A percentile compares a stretch with the other conserved stretches of the same genome.
Evolutionary conservation across 2,797 vertebrate species (phyloP).

Genomic region (Aselliscus stoliczkanus): DNA sequence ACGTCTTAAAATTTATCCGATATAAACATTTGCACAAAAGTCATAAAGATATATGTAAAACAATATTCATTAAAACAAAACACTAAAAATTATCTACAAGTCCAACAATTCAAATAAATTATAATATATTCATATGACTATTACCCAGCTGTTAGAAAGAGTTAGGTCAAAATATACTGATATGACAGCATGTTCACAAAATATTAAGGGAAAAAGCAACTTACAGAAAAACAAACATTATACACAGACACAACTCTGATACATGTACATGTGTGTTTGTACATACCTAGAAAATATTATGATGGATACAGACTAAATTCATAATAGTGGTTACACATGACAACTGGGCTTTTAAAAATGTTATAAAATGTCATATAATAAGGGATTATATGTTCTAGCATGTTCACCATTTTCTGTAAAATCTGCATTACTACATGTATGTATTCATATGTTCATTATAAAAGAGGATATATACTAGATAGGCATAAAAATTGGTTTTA

Average conservation of each 20-base stretch:
- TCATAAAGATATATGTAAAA: neutral
- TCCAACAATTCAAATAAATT: neutral
- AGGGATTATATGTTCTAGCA: neutral
- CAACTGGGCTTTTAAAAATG: neutral
- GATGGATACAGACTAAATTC: neutral
- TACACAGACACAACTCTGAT: neutral
- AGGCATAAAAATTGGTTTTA: neutral
- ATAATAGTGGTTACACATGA: neutral
- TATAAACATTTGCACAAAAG: neutral
- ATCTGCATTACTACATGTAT: neutral
- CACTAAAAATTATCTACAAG: constrained; percentile 1
- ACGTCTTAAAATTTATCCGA: neutral
- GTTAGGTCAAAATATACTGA: neutral
- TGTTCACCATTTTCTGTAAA: neutral
- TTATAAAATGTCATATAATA: neutral
- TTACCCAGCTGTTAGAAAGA: neutral
- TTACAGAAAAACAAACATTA: neutral
- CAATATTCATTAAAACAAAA: neutral
- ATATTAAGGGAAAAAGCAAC: neutral
- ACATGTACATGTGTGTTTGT: neutral
- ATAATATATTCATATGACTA: neutral
- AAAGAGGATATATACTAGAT: neutral
- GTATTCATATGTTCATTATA: neutral
- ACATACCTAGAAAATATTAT: neutral
- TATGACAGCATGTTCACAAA: neutral